phyloP scores from a whole-genome alignment of 2,888 invertebrate genomes.

The Sphaerolaimus hirsutus region DNA sequence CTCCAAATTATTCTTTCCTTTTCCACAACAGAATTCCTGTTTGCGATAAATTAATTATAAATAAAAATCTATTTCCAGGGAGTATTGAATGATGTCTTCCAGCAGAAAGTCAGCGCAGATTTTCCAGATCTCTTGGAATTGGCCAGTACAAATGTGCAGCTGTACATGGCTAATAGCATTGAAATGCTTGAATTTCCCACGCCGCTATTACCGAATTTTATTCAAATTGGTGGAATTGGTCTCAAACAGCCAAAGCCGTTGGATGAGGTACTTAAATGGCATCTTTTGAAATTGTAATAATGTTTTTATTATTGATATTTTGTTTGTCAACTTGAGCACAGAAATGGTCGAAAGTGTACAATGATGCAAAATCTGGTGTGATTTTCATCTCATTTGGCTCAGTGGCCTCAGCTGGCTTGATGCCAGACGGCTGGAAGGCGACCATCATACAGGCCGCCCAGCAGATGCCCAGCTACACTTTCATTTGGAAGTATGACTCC shows the following conservation, averaged over 20 bases:
- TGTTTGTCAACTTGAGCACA: no score
- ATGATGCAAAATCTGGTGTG: constrained; percentile 1
- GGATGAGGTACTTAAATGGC: constrained; percentile 7
- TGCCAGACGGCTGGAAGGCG: constrained; percentile 1
- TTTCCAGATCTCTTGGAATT: neutral
- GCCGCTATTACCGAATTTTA: constrained; percentile 14
- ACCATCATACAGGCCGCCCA: constrained; percentile 2
- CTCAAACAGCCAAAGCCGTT: constrained; percentile 13
- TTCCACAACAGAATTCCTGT: no score
- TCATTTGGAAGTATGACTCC: constrained; percentile 3
- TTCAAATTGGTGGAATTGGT: constrained; percentile 17
- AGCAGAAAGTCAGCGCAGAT: neutral
- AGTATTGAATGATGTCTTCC: no score
- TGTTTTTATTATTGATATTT: no score
- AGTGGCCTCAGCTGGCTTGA: neutral
- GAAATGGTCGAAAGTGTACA: no score
- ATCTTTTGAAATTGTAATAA: no score
- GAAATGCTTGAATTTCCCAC: constrained; percentile 14
- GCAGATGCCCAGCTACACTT: constrained; percentile 1
- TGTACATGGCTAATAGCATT: constrained; percentile 14
- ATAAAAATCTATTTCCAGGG: no score
- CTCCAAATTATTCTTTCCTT: no score
- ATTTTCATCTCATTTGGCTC: constrained; percentile 3
- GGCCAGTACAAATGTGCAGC: neutral
- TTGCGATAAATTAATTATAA: no score